Percentiles rank a stretch among this genome's conserved stretches.
phyloP scores from a whole-genome alignment of 2,888 invertebrate genomes.

The Minunthozetes semirufus region DNA sequence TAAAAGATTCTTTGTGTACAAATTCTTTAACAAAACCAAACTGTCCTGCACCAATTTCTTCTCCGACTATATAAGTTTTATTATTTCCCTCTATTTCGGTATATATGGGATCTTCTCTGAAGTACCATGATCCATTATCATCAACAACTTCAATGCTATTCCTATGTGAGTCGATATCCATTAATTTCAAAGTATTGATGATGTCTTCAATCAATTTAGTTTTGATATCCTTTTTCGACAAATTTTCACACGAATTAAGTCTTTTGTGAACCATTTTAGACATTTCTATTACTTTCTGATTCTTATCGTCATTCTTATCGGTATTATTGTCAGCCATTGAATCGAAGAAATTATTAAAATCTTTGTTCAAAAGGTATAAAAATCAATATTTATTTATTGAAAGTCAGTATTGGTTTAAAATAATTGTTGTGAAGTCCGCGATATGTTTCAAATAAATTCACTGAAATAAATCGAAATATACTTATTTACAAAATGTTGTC shows the following conservation, averaged over 20 bases:
- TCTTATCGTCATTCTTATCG: not conserved
- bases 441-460: too few relatives aligned
- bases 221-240: not conserved
- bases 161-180: not conserved
- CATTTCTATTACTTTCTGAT: not conserved
- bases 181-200: not conserved
- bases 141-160: not conserved
- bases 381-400: too few relatives aligned
- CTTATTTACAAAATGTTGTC: too few relatives aligned
- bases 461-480: too few relatives aligned
- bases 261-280: not conserved
- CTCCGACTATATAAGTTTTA: not conserved
- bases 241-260: not conserved
- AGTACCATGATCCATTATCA: not conserved
- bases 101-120: not conserved
- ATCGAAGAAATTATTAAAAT: not conserved
- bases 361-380: too few relatives aligned
- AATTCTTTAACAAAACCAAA: conserved; percentile 7
- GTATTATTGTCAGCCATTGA: not conserved
- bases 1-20: not conserved
- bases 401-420: too few relatives aligned
- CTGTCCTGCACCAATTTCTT: not conserved
- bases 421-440: too few relatives aligned
- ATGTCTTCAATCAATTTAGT: conserved; percentile 1
- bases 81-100: not conserved